Evolutionary conservation across 2,113 vertebrate genomes (phyloP).

Genomic region (Coturnix japonica): DNA sequence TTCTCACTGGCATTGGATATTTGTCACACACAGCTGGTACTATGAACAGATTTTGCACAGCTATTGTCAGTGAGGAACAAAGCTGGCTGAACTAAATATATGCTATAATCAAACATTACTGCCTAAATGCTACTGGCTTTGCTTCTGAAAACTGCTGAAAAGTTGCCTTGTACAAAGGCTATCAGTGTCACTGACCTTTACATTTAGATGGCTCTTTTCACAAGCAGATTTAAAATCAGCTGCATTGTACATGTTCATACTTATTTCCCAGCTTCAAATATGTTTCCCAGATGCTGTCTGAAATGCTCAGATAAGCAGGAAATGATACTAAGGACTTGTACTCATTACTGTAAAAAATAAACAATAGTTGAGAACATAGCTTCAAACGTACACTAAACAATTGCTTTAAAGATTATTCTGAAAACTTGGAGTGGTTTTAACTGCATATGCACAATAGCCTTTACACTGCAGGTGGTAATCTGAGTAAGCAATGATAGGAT

Average conservation of each 20-base stretch:
- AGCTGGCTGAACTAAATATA: not conserved
- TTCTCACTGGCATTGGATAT: not conserved
- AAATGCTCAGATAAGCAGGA: not conserved
- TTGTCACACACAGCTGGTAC: not conserved
- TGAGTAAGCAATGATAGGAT: not conserved
- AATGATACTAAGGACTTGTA: not conserved
- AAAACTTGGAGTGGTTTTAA: not conserved
- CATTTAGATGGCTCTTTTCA: not conserved
- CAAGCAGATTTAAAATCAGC: not conserved
- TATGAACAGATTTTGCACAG: not conserved
- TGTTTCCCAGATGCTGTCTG: not conserved
- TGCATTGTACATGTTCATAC: not conserved
- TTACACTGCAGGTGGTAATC: not conserved
- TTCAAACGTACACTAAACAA: not conserved
- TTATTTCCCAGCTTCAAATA: not conserved
- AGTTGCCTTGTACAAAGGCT: not conserved
- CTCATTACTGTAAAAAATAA: not conserved
- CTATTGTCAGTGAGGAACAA: not conserved
- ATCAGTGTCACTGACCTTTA: not conserved
- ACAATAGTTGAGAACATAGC: not conserved
- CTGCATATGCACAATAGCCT: not conserved
- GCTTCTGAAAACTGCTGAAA: not conserved
- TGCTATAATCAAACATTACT: not conserved
- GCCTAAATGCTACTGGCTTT: not conserved
- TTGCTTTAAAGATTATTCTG: not conserved